phyloP scores from a whole-genome alignment of 1,140 invertebrate species.

The Colletes latitarsis region DNA sequence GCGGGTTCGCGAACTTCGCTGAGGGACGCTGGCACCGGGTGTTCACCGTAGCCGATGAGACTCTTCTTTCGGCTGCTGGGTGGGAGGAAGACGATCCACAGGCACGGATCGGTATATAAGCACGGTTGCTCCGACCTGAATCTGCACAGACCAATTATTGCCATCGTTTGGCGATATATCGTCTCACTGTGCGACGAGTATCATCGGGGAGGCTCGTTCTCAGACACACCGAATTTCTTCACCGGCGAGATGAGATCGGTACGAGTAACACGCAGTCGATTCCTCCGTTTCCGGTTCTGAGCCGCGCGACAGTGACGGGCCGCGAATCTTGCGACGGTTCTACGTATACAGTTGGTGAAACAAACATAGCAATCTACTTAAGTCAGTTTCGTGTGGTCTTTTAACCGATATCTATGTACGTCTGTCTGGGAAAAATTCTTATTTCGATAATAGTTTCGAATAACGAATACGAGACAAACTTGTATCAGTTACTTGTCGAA shows the following conservation, averaged over 20 bases:
- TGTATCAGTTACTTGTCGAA: too few species aligned
- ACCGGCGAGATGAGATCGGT: slow-evolving; percentile 65
- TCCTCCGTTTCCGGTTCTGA: neutral
- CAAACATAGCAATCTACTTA: too few species aligned
- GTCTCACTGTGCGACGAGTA: slow-evolving; percentile 37
- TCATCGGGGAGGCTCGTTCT: slow-evolving; percentile 27
- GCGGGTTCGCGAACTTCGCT: slow-evolving; percentile 53
- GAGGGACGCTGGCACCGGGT: slow-evolving; percentile 52
- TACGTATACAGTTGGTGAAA: too few species aligned
- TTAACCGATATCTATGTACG: too few species aligned
- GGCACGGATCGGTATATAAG: slow-evolving; percentile 66
- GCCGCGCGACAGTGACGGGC: neutral
- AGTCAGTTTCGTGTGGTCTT: too few species aligned
- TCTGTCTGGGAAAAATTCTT: too few species aligned
- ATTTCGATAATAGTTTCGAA: too few species aligned
- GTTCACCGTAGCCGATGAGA: slow-evolving; percentile 41
- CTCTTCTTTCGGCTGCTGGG: slow-evolving; percentile 38
- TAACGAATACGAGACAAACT: too few species aligned
- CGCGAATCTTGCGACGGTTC: too few species aligned
- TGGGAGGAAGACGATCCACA: slow-evolving; percentile 72
- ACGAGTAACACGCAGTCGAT: slow-evolving; percentile 19
- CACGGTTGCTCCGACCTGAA: slow-evolving; percentile 54
- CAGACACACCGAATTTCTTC: neutral
- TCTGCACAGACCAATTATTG: slow-evolving; percentile 65
- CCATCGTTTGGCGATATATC: slow-evolving; percentile 56